Base-by-base conservation (phyloP, 2,888 invertebrate species). In the Cantharis lateralis region DNA sequence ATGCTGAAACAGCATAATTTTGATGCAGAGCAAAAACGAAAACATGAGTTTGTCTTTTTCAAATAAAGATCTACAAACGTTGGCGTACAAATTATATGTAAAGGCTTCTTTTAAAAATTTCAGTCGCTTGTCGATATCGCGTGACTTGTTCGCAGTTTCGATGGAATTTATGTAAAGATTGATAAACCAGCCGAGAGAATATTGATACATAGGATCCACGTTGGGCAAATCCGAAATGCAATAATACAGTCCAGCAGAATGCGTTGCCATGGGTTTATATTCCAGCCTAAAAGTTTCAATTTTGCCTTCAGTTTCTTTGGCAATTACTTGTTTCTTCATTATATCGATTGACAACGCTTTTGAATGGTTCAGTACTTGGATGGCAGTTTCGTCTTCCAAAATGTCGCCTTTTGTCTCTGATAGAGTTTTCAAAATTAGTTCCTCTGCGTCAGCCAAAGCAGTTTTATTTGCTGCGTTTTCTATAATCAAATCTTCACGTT, bases 131-230 rank as follows among this genome's bases (percentile, higher is more conserved):
- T 93, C 92, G 81, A 95, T 89, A 82, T 93, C 91, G 87, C 93
- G 93, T 15, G 93, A 93, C 85, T 92, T 93, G 83, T 92, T 92
- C 1, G 93, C 92, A 82, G 93, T 92, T 84, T 95, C 93, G 75
- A 96, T 95, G 13, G 95, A 94, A 79, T 91, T 90, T 9, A 94
- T 89, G 84, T 95, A 96, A 62, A 96, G 90, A 88, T 94, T 94
- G 79, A 96, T 95, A 87, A 96, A 96, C 96, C 96, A 96, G 13
- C 91, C 91, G 64, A 96, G 89, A 0, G 96, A 96, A 87, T 95
- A 96, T 87, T 96, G 96, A 88, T 96, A 96, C 95, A 96, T 96
- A 7, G 95, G 95, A 88, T 96, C 95, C 48, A 96, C 93, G 85
- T 94, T 95, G 11, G 95, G 94, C 81, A 96, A 88, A 88, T 96